Evolutionary conservation across 2,888 invertebrate genomes (phyloP).

Genomic region (Plebejus argus): DNA sequence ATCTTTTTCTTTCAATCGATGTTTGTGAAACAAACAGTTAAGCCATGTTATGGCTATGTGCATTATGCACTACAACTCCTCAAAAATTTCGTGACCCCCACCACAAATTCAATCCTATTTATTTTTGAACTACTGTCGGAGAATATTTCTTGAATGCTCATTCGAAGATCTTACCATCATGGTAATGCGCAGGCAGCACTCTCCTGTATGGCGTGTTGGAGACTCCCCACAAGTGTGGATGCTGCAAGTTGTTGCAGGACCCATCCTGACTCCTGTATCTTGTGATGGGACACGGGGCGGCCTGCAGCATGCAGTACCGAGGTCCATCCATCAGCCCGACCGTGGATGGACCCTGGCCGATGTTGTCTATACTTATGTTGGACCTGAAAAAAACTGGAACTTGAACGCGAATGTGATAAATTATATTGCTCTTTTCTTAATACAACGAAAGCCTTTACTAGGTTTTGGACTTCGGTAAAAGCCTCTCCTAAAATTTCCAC

Average conservation of each 20-base stretch:
- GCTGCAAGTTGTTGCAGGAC: constrained; percentile 86
- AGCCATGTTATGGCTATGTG: no score
- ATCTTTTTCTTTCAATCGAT: no score
- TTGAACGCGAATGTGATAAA: no score
- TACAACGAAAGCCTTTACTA: no score
- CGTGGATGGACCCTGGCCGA: constrained; percentile 62
- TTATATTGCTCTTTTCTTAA: no score
- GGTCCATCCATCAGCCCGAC: constrained; percentile 60
- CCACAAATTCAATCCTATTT: no score
- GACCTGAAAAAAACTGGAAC: constrained; percentile 49
- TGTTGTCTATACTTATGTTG: constrained; percentile 47
- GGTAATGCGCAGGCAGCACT: constrained; percentile 87
- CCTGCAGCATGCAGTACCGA: constrained; percentile 51
- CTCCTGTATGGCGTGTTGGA: constrained; percentile 88
- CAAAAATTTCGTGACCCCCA: no score
- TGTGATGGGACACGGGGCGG: constrained; percentile 61
- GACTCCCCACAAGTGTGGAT: constrained; percentile 85
- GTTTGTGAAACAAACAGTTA: no score
- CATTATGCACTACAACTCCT: no score
- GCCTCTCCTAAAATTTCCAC: no score
- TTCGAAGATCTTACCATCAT: constrained; percentile 81
- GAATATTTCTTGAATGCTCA: neutral
- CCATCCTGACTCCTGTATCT: constrained; percentile 87
- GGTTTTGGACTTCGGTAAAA: no score
- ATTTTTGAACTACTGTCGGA: neutral